Base-by-base conservation (phyloP, 2,888 invertebrate species). In the Melieria picta region DNA sequence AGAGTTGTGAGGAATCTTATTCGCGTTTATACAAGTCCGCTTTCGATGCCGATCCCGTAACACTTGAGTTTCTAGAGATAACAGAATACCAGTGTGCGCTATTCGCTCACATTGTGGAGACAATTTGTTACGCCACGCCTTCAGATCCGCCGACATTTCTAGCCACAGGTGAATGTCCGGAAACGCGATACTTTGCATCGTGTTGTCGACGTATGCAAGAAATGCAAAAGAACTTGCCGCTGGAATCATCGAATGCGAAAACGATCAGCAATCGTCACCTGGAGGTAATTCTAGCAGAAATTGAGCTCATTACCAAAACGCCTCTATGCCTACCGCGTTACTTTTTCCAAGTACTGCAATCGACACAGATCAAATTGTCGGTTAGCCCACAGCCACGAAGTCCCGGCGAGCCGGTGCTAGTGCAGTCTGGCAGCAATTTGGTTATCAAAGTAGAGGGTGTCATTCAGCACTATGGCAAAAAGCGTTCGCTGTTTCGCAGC, bases 371-470 rank as follows among this genome's bases (percentile, higher is more conserved):
- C 1, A 94, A 94, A 88, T 86, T 95, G 73, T 93, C 94, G 0
- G 91, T 95, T 7, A 93, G 93, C 50, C 95, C 95, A 0, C 94
- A 94, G 82, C 94, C 94, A 0, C 87, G 93, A 65, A 91, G 91
- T 55, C 89, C 92, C 74, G 93, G 94, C 1, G 97, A 98, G 79
- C 94, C 94, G 62, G 93, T 97, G 63, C 90, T 93, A 75, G 92
- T 97, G 52, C 93, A 94, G 73, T 91, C 92, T 57, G 93, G 94
- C 69, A 94, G 95, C 78, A 93, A 95, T 78, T 89, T 98, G 72
- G 95, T 97, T 1, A 90, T 98, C 43, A 97, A 96, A 88, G 94
- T 98, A 3, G 98, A 98, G 87, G 98, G 98, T 0, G 96, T 98
- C 1, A 90, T 97, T 63, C 92, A 93, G 79, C 93, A 93, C 77